Conservation (phyloP, 2,888 invertebrate genomes). For the Leptogaster cylindrica region DNA sequence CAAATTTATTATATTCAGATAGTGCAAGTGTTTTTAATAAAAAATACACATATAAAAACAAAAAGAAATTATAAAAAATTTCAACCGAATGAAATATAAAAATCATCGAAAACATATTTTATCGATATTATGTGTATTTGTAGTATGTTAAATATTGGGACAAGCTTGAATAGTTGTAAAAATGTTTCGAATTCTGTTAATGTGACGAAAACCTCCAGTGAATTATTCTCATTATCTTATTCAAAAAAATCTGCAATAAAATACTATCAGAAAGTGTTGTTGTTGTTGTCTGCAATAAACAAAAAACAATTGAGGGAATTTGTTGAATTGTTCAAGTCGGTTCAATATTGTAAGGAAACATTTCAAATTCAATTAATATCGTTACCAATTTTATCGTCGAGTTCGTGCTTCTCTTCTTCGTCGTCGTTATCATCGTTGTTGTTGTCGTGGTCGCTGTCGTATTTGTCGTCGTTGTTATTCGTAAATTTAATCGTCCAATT, state of each 20-base stretch:
- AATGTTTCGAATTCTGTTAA: constrained; percentile 46
- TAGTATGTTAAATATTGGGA: constrained; percentile 42
- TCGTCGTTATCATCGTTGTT: neutral
- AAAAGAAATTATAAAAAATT: too few species aligned
- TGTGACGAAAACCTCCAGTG: constrained; percentile 43
- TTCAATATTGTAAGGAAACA: too few species aligned
- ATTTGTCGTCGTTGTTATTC: neutral
- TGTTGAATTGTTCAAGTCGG: neutral
- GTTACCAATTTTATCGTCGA: neutral
- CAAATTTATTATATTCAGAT: too few species aligned
- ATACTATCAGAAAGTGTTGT: neutral
- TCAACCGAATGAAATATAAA: constrained; percentile 33
- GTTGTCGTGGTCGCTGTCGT: constrained; percentile 32
- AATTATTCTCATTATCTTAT: constrained; percentile 8
- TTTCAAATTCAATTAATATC: neutral
- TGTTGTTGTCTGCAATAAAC: neutral
- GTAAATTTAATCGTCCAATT: neutral
- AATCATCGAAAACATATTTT: constrained; percentile 6
- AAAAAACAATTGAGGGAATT: too few species aligned
- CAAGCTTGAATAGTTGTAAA: constrained; percentile 16
- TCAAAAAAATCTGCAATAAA: constrained; percentile 20
- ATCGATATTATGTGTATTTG: constrained; percentile 42
- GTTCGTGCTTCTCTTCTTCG: constrained; percentile 1
- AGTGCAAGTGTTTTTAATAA: neutral
- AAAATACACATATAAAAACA: too few species aligned